These are phyloP conservation scores for Wasmannia auropunctata DNA, from an alignment of 1,140 invertebrate species.

Conservation along the genomic window DNA sequence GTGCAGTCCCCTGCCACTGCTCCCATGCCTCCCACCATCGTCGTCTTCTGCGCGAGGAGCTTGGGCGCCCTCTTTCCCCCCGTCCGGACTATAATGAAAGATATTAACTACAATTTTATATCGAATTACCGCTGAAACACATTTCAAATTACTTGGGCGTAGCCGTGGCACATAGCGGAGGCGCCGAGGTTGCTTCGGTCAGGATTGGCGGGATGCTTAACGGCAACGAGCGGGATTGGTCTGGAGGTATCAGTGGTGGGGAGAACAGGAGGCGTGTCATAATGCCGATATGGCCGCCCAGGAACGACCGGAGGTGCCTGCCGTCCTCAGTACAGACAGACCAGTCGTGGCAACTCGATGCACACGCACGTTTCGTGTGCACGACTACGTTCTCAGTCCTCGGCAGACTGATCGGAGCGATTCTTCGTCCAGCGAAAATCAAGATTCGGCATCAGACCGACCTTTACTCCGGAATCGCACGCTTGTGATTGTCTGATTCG, in stretches of 20 bases:
- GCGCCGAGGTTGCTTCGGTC: conserved; percentile 59
- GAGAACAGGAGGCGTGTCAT: conserved; percentile 73
- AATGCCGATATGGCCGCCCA: conserved; percentile 82
- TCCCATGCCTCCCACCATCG: conserved; percentile 12
- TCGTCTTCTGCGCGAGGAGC: conserved; percentile 52
- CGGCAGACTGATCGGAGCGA: neutral
- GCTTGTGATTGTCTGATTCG: neutral
- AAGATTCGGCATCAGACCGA: neutral
- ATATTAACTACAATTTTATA: conserved; percentile 86
- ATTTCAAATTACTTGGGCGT: conserved; percentile 85
- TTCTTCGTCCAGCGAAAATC: neutral
- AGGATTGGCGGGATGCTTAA: conserved; percentile 74
- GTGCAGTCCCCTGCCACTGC: neutral
- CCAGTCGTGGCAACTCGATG: conserved; percentile 79
- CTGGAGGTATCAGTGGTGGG: conserved; percentile 42
- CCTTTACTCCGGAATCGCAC: neutral
- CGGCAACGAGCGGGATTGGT: conserved; percentile 71
- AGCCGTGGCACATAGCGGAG: conserved; percentile 65
- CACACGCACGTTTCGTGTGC: conserved; percentile 67
- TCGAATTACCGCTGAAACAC: conserved; percentile 85
- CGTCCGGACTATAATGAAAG: conserved; percentile 84
- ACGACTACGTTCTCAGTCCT: conserved; percentile 29
- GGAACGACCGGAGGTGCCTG: conserved; percentile 56
- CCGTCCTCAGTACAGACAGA: conserved; percentile 75
- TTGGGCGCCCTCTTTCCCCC: neutral